phyloP scores from a whole-genome alignment of 1,140 invertebrate species.

The Drosophila parvula region DNA sequence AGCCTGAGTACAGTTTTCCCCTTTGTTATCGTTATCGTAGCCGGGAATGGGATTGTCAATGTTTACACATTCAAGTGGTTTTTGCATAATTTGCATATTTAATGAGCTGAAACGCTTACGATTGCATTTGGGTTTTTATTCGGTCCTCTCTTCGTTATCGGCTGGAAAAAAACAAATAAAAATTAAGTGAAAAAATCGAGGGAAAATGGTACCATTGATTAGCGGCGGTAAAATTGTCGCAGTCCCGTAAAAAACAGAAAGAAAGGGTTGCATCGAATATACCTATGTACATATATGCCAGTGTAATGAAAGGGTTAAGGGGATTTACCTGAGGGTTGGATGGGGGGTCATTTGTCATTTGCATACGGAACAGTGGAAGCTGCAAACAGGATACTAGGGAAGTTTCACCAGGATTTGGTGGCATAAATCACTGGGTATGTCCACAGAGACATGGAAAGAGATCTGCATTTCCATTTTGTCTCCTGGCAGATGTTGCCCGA shows the following conservation, averaged over 20 bases:
- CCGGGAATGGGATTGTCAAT: conserved; percentile 33
- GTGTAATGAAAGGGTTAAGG: conserved; percentile 54
- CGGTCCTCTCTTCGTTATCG: conserved; percentile 60
- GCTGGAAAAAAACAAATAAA: conserved; percentile 73
- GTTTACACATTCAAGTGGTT: conserved; percentile 81
- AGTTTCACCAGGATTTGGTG: conserved; percentile 14
- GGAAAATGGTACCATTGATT: conserved; percentile 69
- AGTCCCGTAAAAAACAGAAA: conserved; percentile 25
- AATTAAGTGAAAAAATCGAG: conserved; percentile 74
- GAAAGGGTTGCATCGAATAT: conserved; percentile 31
- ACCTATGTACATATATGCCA: not conserved
- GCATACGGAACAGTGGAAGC: conserved; percentile 53
- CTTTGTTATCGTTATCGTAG: conserved; percentile 28
- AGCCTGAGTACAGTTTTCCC: conserved; percentile 12
- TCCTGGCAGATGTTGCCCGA: conserved; percentile 45
- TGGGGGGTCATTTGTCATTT: conserved; percentile 70
- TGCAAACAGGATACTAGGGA: conserved; percentile 49
- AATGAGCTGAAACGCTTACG: conserved; percentile 59
- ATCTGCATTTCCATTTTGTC: conserved; percentile 54
- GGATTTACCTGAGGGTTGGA: conserved; percentile 33
- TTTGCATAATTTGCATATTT: conserved; percentile 75
- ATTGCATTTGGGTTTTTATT: conserved; percentile 39
- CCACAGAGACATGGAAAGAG: not conserved
- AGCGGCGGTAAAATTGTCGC: conserved; percentile 47
- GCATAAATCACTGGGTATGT: conserved; percentile 61